Base-by-base conservation (phyloP, 2,797 vertebrate species). In the Neostethus bicornis region DNA sequence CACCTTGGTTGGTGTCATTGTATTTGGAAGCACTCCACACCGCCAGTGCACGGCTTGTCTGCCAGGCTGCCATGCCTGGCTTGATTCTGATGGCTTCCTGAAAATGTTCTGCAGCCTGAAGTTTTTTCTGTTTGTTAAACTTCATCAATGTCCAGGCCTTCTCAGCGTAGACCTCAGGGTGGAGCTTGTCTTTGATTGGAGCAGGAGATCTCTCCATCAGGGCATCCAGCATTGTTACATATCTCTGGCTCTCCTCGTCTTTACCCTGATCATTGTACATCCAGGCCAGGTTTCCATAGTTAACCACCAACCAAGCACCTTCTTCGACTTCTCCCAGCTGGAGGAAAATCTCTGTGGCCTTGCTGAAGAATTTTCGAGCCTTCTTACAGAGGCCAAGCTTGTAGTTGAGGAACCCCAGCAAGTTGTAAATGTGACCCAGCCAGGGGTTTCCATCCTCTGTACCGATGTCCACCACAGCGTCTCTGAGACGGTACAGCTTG, bases 61-160 rank as follows among this genome's bases (percentile, higher is more conserved):
- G n/a, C n/a, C n/a, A n/a, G n/a, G n/a, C n/a, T n/a, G n/a, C n/a
- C n/a, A n/a, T n/a, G n/a, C n/a, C n/a, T 17, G n/a, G 35, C 35
- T 37, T 14, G 76, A 81, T 68, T 51, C 39, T n/a, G 38, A 80
- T 51, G 24, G 85, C 83, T 51, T 11, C 80, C 70, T 77, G 32
- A n/a, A 83, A 85, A 37, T 39, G 69, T 3, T 73, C n/a, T n/a
- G n/a, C n/a, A n/a, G n/a, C n/a, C n/a, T n/a, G n/a, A n/a, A n/a
- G n/a, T n/a, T n/a, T n/a, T 13, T 51, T 16, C 0, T 55, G 24
- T 7, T 0, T 3, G 14, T 28, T 6, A 4, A 84, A 77, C 11
- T 67, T 75, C 70, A 81, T 80, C 54, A 87, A 56, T 4, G 67
- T 81, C 81, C 83, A 84, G 50, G 83, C 83, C 25, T 84, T 84